Evolutionary conservation across 1,140 invertebrate species (phyloP).

Genomic region (Drosophila ercepeae): DNA sequence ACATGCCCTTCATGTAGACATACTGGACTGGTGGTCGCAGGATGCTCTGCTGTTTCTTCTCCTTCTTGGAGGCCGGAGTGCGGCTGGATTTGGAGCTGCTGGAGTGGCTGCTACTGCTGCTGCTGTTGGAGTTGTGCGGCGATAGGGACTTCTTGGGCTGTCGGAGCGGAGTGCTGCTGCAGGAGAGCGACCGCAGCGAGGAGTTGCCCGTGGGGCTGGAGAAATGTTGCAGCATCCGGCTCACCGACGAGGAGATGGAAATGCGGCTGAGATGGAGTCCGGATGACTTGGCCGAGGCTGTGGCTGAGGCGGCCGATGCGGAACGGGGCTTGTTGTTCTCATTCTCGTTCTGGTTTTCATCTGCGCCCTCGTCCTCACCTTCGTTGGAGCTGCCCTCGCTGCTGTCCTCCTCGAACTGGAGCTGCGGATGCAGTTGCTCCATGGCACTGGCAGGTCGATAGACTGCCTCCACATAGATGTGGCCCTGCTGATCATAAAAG

Average conservation of each 20-base stretch:
- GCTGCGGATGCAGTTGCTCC: constrained; percentile 85
- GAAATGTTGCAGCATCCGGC: constrained; percentile 88
- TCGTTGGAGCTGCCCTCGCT: constrained; percentile 49
- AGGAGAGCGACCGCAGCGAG: constrained; percentile 86
- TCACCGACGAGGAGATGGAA: constrained; percentile 85
- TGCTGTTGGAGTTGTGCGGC: constrained; percentile 44
- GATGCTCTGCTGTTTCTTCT: constrained; percentile 83
- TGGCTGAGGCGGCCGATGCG: constrained; percentile 46
- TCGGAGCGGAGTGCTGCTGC: constrained; percentile 85
- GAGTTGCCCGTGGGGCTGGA: constrained; percentile 58
- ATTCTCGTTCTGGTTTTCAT: constrained; percentile 39
- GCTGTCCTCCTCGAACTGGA: constrained; percentile 74
- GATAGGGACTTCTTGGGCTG: constrained; percentile 58
- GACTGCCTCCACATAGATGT: constrained; percentile 69
- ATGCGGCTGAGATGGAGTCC: constrained; percentile 76
- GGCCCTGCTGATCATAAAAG: constrained; percentile 64
- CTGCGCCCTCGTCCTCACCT: constrained; percentile 27
- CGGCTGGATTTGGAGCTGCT: constrained; percentile 33
- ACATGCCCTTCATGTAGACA: constrained; percentile 83
- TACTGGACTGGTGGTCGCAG: constrained; percentile 80
- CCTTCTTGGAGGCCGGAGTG: constrained; percentile 51
- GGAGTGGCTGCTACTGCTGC: constrained; percentile 46
- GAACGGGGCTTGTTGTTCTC: constrained; percentile 42
- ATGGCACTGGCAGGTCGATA: constrained; percentile 64
- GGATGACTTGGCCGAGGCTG: constrained; percentile 38